phyloP scores from a whole-genome alignment of 1,140 invertebrate species.

The Oscheius sp. region DNA sequence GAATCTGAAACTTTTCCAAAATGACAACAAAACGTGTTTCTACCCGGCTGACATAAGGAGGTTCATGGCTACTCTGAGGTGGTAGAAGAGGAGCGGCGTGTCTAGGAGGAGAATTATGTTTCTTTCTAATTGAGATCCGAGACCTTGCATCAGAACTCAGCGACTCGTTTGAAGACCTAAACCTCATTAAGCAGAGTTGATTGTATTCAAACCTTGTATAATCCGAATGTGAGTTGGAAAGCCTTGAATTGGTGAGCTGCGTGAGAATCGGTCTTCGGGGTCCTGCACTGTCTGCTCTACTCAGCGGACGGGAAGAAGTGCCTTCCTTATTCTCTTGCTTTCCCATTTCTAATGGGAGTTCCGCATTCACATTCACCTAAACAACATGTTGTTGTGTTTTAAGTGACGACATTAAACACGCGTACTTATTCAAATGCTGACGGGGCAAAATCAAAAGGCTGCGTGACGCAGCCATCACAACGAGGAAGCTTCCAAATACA shows the following conservation, averaged over 20 bases:
- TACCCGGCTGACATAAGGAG: too few relatives aligned
- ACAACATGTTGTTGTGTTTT: too few relatives aligned
- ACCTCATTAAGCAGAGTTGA: background rate
- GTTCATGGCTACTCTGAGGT: too few relatives aligned
- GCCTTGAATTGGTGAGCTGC: background rate
- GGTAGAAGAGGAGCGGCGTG: background rate
- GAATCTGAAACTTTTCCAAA: background rate
- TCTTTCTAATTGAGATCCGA: background rate
- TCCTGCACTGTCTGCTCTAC: background rate
- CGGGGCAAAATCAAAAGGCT: too few relatives aligned
- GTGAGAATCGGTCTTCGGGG: background rate
- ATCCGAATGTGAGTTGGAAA: background rate
- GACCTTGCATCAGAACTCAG: background rate
- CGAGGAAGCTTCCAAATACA: too few relatives aligned
- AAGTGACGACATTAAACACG: too few relatives aligned
- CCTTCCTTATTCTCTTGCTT: background rate
- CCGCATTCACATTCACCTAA: background rate
- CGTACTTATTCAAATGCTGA: too few relatives aligned
- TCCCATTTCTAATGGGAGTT: too few relatives aligned
- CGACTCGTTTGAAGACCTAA: background rate
- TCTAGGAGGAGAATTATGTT: background rate
- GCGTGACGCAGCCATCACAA: too few relatives aligned
- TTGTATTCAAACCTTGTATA: background rate
- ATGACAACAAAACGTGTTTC: too few relatives aligned
- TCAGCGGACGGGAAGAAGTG: background rate